Evolutionary conservation across 1,140 invertebrate species (phyloP).

Genomic region (Apis cerana): DNA sequence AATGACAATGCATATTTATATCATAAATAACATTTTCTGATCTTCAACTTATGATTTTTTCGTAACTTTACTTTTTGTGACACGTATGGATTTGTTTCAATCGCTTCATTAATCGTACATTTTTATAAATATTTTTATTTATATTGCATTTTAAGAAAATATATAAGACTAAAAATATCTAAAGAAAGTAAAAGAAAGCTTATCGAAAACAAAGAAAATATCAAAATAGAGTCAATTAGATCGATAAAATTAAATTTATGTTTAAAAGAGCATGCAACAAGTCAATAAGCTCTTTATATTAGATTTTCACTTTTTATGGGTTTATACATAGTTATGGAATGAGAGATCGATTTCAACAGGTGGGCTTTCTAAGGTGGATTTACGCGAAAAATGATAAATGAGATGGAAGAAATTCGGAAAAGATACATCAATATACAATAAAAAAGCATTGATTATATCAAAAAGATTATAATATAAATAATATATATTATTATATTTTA

Average conservation of each 20-base stretch:
- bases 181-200: neutral
- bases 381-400: constrained; percentile 27
- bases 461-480: neutral
- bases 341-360: constrained; percentile 47
- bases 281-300: neutral
- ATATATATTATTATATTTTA: too few species aligned
- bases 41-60: too few species aligned
- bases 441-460: neutral
- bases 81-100: too few species aligned
- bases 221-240: neutral
- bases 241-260: neutral
- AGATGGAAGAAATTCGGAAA: constrained; percentile 24
- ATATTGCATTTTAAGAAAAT: too few species aligned
- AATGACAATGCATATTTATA: neutral
- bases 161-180: neutral
- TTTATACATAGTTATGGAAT: constrained; percentile 2
- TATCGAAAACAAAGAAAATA: neutral
- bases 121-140: too few species aligned
- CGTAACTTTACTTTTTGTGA: too few species aligned
- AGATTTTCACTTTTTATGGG: constrained; percentile 42
- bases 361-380: constrained; percentile 36
- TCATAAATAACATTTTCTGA: neutral
- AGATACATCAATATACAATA: neutral
- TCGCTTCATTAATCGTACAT: too few species aligned
- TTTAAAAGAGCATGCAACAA: constrained; percentile 19